Evolutionary conservation across 35 echinoderm and acorn worm genomes (phyloP).

Genomic region (Ophioderma brevispina): DNA sequence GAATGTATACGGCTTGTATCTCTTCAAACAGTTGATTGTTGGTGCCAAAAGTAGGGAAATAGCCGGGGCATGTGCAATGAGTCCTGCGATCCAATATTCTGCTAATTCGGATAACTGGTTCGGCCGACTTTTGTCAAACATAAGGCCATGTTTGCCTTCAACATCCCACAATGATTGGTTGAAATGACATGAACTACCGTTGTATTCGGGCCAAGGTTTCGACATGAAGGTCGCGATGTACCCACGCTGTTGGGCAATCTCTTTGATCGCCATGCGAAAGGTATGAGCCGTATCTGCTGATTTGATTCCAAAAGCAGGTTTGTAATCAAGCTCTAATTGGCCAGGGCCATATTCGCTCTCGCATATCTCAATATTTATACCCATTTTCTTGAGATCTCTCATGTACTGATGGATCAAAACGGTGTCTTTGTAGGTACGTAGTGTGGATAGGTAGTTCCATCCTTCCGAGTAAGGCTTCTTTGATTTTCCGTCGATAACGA

Average conservation of each 20-base stretch:
- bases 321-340: constrained; percentile 63
- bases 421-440: constrained; percentile 51
- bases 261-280: constrained; percentile 66
- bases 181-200: constrained; percentile 62
- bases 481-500: constrained; percentile 45
- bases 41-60: constrained; percentile 55
- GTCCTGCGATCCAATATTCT: constrained; percentile 73
- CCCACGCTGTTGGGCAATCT: constrained; percentile 63
- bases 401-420: constrained; percentile 40
- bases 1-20: constrained; percentile 4
- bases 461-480: constrained; percentile 43
- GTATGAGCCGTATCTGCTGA: constrained; percentile 63
- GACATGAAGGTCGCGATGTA: constrained; percentile 77
- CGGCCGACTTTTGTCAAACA: constrained; percentile 18
- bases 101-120: constrained; percentile 52
- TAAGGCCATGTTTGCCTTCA: constrained; percentile 13
- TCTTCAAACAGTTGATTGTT: constrained; percentile 61
- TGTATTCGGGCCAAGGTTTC: constrained; percentile 35
- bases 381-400: constrained; percentile 17
- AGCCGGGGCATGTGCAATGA: constrained; percentile 64
- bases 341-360: constrained; percentile 54
- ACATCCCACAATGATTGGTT: constrained; percentile 73
- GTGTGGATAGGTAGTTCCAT: constrained; percentile 36
- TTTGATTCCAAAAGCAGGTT: constrained; percentile 65
- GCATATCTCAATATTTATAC: constrained; percentile 54